These are phyloP conservation scores for Orthonyx spaldingii DNA, from an alignment of 2,113 vertebrate genomes.

Conservation along the genomic window DNA sequence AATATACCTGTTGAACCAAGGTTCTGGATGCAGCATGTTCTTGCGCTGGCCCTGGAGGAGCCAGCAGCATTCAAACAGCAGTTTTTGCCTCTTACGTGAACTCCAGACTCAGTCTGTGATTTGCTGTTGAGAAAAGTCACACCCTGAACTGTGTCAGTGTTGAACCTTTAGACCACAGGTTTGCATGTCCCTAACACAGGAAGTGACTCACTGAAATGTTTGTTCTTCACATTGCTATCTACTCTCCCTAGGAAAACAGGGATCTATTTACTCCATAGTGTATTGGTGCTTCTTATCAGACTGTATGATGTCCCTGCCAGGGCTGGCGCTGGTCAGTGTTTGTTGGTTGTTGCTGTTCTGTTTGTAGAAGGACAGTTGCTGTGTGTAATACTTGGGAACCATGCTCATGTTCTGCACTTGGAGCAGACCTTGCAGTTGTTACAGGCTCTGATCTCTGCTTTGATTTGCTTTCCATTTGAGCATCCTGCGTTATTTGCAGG, in stretches of 20 bases:
- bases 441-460: background rate
- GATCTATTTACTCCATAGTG: fast-evolving
- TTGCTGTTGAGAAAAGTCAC: background rate
- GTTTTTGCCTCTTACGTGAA: background rate
- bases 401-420: background rate
- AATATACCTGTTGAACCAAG: background rate
- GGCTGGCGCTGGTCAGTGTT: background rate
- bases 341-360: background rate
- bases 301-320: fast-evolving
- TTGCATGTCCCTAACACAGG: background rate
- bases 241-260: background rate
- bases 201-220: constrained; percentile 33
- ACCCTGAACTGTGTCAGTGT: background rate
- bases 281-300: background rate
- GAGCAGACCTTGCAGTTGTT: background rate
- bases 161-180: background rate
- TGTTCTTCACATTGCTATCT: background rate
- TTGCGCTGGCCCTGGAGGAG: background rate
- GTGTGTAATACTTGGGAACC: background rate
- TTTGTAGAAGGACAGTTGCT: background rate
- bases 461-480: background rate
- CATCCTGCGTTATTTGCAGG: background rate
- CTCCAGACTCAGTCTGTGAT: background rate
- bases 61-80: background rate
- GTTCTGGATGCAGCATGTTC: background rate